phyloP scores from a whole-genome alignment of 2,797 vertebrate genomes.

The Labeo calbasu region DNA sequence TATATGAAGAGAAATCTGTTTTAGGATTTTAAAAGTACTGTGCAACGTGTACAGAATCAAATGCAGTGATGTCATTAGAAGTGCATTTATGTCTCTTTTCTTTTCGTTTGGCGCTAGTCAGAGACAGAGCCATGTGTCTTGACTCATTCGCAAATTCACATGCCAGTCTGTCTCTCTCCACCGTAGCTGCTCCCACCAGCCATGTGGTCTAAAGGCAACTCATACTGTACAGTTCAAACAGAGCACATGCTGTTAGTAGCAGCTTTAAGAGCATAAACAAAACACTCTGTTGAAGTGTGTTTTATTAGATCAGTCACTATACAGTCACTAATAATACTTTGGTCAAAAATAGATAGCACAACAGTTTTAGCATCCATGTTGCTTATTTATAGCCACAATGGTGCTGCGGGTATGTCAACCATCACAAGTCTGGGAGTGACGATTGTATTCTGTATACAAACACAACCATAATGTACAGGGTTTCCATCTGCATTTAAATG shows the following conservation, averaged over 20 bases:
- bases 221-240: constrained; percentile 19
- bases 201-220: constrained; percentile 17
- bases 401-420: not conserved
- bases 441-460: not conserved
- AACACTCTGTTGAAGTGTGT: not conserved
- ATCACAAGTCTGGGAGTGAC: not conserved
- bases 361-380: not conserved
- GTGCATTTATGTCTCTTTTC: constrained; percentile 9
- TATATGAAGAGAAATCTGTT: not conserved
- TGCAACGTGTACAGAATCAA: not conserved
- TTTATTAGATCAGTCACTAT: constrained; percentile 6
- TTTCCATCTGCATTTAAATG: not conserved
- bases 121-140: constrained; percentile 34
- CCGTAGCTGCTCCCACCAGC: constrained; percentile 8
- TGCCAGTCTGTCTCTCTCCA: constrained; percentile 23
- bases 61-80: constrained; percentile 8
- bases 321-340: not conserved
- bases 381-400: not conserved
- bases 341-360: not conserved
- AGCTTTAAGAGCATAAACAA: not conserved
- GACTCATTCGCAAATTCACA: constrained; percentile 21
- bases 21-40: not conserved
- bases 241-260: constrained; percentile 24
- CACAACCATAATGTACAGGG: not conserved
- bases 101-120: not conserved